These are phyloP conservation scores for Creontiades dilutus DNA, from an alignment of 2,888 invertebrate species.

Conservation along the genomic window DNA sequence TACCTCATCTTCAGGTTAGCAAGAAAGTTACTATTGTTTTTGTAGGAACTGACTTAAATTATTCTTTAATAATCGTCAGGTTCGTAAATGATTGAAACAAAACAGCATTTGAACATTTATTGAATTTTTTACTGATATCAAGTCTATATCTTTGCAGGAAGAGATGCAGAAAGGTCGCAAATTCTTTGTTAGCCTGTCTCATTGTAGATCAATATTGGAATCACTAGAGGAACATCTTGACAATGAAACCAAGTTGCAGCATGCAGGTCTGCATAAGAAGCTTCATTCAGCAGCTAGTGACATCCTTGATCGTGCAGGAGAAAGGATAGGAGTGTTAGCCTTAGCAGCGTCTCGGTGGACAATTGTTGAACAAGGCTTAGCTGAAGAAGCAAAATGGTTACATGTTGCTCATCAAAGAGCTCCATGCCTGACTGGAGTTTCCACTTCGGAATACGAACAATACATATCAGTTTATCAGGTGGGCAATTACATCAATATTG, in stretches of 20 bases:
- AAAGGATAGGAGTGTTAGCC: slow-evolving; percentile 90
- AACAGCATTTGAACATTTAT: background rate
- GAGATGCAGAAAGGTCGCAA: slow-evolving; percentile 94
- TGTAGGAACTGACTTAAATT: background rate
- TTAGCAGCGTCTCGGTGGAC: slow-evolving; percentile 92
- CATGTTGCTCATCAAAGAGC: slow-evolving; percentile 91
- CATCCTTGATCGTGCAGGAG: slow-evolving; percentile 89
- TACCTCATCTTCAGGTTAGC: slow-evolving; percentile 86
- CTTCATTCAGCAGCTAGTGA: slow-evolving; percentile 87
- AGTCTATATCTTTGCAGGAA: slow-evolving; percentile 72
- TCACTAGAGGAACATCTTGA: slow-evolving; percentile 91
- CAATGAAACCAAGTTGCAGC: slow-evolving; percentile 86
- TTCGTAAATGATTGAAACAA: background rate
- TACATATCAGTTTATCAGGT: slow-evolving; percentile 89
- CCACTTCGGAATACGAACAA: slow-evolving; percentile 90
- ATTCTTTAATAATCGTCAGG: too few species aligned
- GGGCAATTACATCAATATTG: background rate
- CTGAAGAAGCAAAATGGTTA: slow-evolving; percentile 90
- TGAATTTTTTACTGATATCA: background rate
- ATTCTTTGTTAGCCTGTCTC: slow-evolving; percentile 92
- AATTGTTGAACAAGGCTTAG: slow-evolving; percentile 88
- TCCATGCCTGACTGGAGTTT: slow-evolving; percentile 89
- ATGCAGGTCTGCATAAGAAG: slow-evolving; percentile 86
- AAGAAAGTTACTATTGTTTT: background rate
- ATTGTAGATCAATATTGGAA: slow-evolving; percentile 91